Evolutionary conservation across 92 coral and sea anemone species (phyloP), one percentile per base, ranked within the genome.

Genomic region (Ricordea florida): DNA sequence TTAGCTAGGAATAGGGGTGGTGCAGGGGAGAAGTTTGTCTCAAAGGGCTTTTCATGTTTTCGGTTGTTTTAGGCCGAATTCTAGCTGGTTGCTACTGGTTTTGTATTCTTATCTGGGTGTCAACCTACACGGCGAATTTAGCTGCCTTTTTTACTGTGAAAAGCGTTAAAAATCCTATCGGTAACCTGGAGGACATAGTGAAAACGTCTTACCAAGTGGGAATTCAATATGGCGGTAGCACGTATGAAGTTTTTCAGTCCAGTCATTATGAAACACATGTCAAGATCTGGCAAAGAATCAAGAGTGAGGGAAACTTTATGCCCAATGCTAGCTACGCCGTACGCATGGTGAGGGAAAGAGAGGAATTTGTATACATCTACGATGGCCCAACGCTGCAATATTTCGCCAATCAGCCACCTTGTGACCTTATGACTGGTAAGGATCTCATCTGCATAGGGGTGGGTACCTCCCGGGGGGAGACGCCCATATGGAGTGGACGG

Each of bases 51-150:
- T n/a, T n/a, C n/a, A n/a, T n/a, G n/a, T n/a, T n/a, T n/a, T n/a
- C n/a, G n/a, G n/a, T n/a, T n/a, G n/a, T n/a, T n/a, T 26, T 15
- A 66, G 92, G 88, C 27, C 92, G 92, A n/a, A 47, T 87, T 13
- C 68, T 82, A 8, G 68, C 83, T 25, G 92, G 85, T 0, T 76
- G 69, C 35, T 81, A 82, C 67, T 87, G 92, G 92, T 87, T 87
- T 48, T 86, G 78, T 36, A 80, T 86, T 25, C 74, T 86, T 16
- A 63, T 86, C 23, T 80, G 78, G 83, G 78, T 87, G 2, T 81
- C 92, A 24, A 87, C 92, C 0, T 87, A 87, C 67, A 87, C 92
- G 17, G 92, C 92, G 46, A 87, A 87, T 28, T 71, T 87, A 4
- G 92, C 92, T 1, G 92, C 88, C 0, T 87, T 87, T 23, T 72